A percentile compares a stretch with the other conserved stretches of the same genome.
phyloP scores from a whole-genome alignment of 2,888 invertebrate genomes.

The Zaprionus obscuricornis region DNA sequence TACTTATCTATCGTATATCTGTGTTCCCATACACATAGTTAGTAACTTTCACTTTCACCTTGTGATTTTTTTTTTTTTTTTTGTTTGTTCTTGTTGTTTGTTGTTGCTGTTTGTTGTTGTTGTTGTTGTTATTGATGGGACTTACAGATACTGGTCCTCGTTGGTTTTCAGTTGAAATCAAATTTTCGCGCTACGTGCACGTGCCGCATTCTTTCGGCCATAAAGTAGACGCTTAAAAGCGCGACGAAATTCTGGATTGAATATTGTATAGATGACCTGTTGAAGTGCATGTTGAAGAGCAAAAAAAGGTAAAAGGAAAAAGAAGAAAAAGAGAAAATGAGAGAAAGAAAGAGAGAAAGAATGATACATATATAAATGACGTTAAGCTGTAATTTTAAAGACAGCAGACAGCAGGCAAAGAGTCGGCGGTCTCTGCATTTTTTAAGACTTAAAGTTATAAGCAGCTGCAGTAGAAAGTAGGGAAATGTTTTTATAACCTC shows the following conservation, averaged over 20 bases:
- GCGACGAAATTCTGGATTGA: constrained; percentile 94
- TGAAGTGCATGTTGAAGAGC: background rate
- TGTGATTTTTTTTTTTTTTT: background rate
- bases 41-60: too few relatives aligned
- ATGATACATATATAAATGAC: too few relatives aligned
- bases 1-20: too few relatives aligned
- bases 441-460: too few relatives aligned
- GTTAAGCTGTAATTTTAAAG: too few relatives aligned
- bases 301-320: background rate
- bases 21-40: too few relatives aligned
- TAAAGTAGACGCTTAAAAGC: constrained; percentile 95
- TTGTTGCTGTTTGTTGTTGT: constrained; percentile 4
- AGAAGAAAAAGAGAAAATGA: background rate
- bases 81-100: constrained; percentile 3
- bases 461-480: too few relatives aligned
- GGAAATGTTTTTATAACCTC: too few relatives aligned
- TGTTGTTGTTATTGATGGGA: constrained; percentile 6
- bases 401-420: too few relatives aligned
- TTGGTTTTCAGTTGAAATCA: constrained; percentile 75
- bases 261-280: constrained; percentile 91
- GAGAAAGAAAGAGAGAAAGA: too few relatives aligned
- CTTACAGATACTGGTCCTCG: constrained; percentile 74
- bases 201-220: constrained; percentile 84
- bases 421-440: too few relatives aligned
- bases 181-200: constrained; percentile 81